Percentiles rank a stretch among this genome's conserved stretches.
These are phyloP conservation scores for Xenopus laevis DNA, from an alignment of 2,113 vertebrate species.

Conservation along the genomic window DNA sequence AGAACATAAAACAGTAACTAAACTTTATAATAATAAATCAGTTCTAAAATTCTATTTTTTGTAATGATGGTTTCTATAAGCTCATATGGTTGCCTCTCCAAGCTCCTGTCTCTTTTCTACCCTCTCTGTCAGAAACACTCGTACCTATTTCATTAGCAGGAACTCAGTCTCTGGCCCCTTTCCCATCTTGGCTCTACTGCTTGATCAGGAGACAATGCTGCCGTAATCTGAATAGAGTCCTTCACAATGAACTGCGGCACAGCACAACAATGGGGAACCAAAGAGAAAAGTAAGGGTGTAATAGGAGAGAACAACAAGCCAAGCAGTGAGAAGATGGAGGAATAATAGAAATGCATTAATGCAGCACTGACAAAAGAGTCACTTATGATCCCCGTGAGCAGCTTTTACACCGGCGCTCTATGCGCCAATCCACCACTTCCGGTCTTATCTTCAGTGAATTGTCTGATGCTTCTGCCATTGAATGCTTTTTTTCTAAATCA, in stretches of 20 bases:
- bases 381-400: conserved; percentile 9
- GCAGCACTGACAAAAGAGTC: conserved; percentile 13
- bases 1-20: too few relatives aligned
- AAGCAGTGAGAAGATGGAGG: conserved; percentile 13
- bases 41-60: too few relatives aligned
- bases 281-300: conserved; percentile 22
- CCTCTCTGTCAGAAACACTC: conserved; percentile 4
- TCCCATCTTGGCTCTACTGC: conserved; percentile 25
- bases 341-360: conserved; percentile 37
- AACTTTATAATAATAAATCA: too few relatives aligned
- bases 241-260: conserved; percentile 31
- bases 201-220: conserved; percentile 21
- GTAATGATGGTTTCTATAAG: too few relatives aligned
- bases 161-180: conserved; percentile 7
- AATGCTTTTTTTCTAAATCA: not conserved
- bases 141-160: conserved; percentile 20
- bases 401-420: not conserved
- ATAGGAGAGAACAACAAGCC: conserved; percentile 33
- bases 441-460: not conserved
- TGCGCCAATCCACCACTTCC: not conserved
- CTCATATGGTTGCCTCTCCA: not conserved
- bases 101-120: not conserved
- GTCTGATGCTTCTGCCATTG: not conserved
- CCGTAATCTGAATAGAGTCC: conserved; percentile 30
- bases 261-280: conserved; percentile 11